Percentiles rank a stretch among this genome's conserved stretches.
These are phyloP conservation scores for Bufo gargarizans DNA, from an alignment of 2,113 vertebrate species.

Conservation along the genomic window DNA sequence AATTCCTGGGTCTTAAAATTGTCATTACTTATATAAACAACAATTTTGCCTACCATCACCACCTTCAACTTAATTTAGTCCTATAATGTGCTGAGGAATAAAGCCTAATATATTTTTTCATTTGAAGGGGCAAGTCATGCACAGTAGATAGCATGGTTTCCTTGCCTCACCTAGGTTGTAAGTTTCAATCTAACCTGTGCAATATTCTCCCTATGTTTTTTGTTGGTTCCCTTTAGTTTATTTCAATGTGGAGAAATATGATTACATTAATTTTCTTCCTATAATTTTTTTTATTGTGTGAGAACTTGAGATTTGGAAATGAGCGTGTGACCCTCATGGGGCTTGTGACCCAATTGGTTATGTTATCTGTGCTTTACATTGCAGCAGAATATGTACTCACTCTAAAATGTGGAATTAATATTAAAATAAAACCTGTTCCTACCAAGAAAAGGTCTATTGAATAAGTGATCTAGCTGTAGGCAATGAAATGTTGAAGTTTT, in stretches of 20 bases:
- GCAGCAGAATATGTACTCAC: not conserved
- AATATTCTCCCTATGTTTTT: not conserved
- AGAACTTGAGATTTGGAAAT: not conserved
- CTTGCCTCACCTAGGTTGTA: too few relatives aligned
- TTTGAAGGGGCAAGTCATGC: not conserved
- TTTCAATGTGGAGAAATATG: not conserved
- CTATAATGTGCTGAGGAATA: too few relatives aligned
- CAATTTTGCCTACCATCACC: too few relatives aligned
- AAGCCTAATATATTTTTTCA: not conserved
- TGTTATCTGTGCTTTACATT: not conserved
- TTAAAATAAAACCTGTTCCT: not conserved
- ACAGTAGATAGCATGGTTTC: not conserved
- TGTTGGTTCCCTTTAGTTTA: not conserved
- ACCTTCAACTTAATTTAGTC: too few relatives aligned
- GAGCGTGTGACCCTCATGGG: not conserved
- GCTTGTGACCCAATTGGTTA: not conserved
- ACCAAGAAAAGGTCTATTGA: not conserved
- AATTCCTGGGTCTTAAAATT: too few relatives aligned
- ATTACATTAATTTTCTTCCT: not conserved
- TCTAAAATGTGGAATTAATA: not conserved
- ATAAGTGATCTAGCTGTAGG: not conserved
- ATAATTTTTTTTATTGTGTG: not conserved
- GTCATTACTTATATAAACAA: too few relatives aligned
- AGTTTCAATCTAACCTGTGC: too few relatives aligned
- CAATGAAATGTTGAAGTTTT: not conserved